Evolutionary conservation across 23 tunicate species (phyloP), one percentile per base, ranked within the genome.

Genomic region (Diplosoma virens): DNA sequence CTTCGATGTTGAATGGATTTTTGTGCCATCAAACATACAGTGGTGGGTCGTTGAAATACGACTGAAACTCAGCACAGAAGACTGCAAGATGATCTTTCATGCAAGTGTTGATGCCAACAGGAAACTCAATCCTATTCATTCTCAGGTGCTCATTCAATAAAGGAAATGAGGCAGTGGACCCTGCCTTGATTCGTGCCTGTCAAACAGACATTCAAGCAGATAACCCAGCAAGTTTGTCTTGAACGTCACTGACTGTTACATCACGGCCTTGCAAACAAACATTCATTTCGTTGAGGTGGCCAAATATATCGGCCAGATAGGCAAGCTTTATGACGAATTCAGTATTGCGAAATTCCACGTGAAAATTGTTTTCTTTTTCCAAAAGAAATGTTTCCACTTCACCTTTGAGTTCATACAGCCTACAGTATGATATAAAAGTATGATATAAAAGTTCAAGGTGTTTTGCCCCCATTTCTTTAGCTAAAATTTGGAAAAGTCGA

Each of bases 201-300:
- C 81, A 76, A 30, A 58, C 81, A 11, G 30, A 6, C 47, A 76
- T 76, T 76, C 81, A 69, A 32, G 81, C 81, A 76, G 33, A 58
- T 58, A 76, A 29, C 33, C 81, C 81, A 32, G 67, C 81, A 47
- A 58, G 67, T 29, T 76, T 58, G 31, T 76, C 81, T 58, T 76
- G 29, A 58, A 76, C 69, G 59, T 76, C 69, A 30, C 81, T 56
- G 68, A 76, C 69, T 47, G 69, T 56, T 6, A 76, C 69, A 16
- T 76, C 81, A 33, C 81, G 81, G 7, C 69, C 81, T 58, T 76
- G 81, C 68, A 76, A 76, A 27, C 48, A 76, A 64, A 73, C 22
- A 30, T 47, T 72, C 61, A 47, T 32, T 47, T 72, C 61, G 78
- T 72, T 72, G 78, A 72, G 46, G 27, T 72, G 78, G 59, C 78